phyloP scores from a whole-genome alignment of 2,113 vertebrate species.

The Coturnix japonica region DNA sequence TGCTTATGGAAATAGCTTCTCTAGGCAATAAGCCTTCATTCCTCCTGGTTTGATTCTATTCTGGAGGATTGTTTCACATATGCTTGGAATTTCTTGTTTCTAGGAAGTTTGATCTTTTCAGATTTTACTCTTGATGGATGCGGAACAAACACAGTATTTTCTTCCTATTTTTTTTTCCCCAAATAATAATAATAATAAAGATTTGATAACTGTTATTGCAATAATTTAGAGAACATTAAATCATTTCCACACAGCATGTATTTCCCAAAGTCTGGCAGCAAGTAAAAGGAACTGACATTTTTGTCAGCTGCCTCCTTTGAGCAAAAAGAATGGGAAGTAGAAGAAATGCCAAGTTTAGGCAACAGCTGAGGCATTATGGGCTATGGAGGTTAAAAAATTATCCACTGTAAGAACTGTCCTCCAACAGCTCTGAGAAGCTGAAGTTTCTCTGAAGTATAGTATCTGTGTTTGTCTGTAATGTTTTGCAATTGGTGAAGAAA shows the following conservation, averaged over 20 bases:
- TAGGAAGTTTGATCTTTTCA: neutral
- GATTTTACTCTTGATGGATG: neutral
- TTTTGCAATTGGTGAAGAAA: neutral
- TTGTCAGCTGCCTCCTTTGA: conserved; percentile 4
- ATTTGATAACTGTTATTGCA: neutral
- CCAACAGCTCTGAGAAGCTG: neutral
- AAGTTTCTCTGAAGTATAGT: neutral
- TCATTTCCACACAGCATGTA: neutral
- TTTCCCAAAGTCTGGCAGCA: neutral
- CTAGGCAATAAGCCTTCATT: neutral
- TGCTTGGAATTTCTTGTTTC: neutral
- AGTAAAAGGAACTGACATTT: conserved; percentile 1
- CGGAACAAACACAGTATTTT: neutral
- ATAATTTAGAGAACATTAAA: neutral
- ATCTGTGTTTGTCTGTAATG: neutral
- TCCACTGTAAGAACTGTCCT: neutral
- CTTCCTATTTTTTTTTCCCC: neutral
- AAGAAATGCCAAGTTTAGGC: neutral
- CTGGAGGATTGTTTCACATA: neutral
- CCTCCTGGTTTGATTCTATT: neutral
- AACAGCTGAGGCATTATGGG: neutral
- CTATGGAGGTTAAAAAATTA: neutral
- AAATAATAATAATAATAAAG: neutral
- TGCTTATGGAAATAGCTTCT: neutral
- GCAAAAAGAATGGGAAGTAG: neutral